Evolutionary conservation across 2,888 invertebrate genomes (phyloP).

Genomic region (Lottia scabra): DNA sequence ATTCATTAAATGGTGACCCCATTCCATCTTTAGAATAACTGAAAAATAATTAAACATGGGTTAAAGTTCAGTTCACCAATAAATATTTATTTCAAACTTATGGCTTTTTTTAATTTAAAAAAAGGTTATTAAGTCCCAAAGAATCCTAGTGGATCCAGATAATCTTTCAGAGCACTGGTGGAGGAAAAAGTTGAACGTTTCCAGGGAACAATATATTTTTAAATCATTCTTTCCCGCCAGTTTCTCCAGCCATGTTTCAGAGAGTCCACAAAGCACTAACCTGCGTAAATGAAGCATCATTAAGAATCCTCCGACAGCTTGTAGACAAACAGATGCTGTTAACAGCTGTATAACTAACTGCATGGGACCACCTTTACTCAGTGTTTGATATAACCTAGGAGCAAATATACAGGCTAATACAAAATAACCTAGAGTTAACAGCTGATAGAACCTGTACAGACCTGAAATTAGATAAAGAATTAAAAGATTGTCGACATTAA

Average conservation of each 20-base stretch:
- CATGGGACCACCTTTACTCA: constrained; percentile 65
- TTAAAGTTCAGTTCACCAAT: no score
- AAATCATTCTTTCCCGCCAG: no score
- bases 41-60: constrained; percentile 30
- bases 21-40: constrained; percentile 63
- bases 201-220: no score
- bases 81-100: no score
- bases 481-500: no score
- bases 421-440: constrained; percentile 60
- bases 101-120: no score
- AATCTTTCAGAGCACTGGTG: no score
- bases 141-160: no score
- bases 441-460: constrained; percentile 60
- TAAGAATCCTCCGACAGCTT: constrained; percentile 54
- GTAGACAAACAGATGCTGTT: constrained; percentile 55
- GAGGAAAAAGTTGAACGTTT: no score
- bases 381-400: constrained; percentile 55
- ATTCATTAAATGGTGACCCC: constrained; percentile 56
- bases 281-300: constrained; percentile 61
- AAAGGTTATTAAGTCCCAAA: no score
- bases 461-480: constrained; percentile 46
- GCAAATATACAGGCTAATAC: constrained; percentile 63
- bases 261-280: constrained; percentile 31
- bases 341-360: constrained; percentile 63
- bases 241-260: no score